phyloP scores from a whole-genome alignment of 2,113 vertebrate species.

The Bothrops jararaca region DNA sequence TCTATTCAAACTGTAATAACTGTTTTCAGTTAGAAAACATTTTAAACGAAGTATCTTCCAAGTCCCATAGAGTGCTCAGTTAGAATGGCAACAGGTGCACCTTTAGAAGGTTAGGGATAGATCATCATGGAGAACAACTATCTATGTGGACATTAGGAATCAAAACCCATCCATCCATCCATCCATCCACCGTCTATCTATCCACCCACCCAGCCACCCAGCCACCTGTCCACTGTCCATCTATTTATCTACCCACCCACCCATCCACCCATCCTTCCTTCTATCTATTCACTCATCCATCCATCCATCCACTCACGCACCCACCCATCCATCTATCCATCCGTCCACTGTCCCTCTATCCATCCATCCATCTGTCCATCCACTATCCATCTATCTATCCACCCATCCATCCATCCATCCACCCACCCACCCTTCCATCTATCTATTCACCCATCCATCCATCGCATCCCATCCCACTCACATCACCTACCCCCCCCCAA shows the following conservation, averaged over 20 bases:
- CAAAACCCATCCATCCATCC: background rate
- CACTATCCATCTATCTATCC: too few species aligned
- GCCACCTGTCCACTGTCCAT: background rate
- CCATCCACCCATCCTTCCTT: background rate
- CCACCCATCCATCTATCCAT: too few species aligned
- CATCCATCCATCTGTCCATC: too few species aligned
- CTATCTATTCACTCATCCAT: too few species aligned
- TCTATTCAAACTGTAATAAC: background rate
- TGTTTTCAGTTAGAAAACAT: background rate
- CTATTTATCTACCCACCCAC: background rate
- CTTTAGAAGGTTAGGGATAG: background rate
- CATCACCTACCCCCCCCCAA: too few species aligned
- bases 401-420: too few species aligned
- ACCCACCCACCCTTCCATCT: fast-evolving
- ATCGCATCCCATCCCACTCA: too few species aligned
- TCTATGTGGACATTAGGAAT: background rate
- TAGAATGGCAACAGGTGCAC: background rate
- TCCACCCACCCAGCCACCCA: background rate
- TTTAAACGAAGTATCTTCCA: background rate
- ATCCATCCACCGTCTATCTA: background rate
- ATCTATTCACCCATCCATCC: fast-evolving
- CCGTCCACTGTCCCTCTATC: fast-evolving
- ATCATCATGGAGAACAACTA: background rate
- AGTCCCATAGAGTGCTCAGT: background rate
- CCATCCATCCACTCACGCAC: too few species aligned